Base-by-base conservation (phyloP, 2,797 vertebrate genomes). In the Euphonia xanthogaster region DNA sequence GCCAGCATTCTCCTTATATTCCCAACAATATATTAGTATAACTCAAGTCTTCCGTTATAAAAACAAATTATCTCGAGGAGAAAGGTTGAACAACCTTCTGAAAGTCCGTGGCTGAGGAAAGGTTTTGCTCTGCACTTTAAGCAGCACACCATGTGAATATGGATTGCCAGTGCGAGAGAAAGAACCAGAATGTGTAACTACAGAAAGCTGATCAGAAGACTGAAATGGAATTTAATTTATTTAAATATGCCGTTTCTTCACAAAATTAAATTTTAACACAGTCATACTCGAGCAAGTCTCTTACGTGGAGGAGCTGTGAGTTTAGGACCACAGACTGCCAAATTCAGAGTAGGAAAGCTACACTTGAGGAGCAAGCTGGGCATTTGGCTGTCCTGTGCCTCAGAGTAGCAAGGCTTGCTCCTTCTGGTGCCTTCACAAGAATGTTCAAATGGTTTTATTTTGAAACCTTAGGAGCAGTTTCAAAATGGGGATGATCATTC, bases 41-140 rank as follows among this genome's bases (percentile, higher is more conserved):
- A 53, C 25, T 84, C 42, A 80, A 68, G 28, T 68, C 21, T 86
- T 75, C n/a, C n/a, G 37, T 67, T 86, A 14, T 44, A 66, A 68
- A 54, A 37, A 6, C 39, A 63, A 63, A 44, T 57, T 60, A n/a
- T 12, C 22, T 78, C 4, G 33, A 47, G 73, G 45, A 40, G 61
- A 87, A 85, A 73, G 74, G 18, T 57, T 71, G 80, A 79, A 54
- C 53, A 86, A 83, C 75, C 42, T 83, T 83, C 39, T 60, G 11
- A 62, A 88, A 77, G 53, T 68, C 42, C 0, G 0, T 44, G 79
- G 37, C 40, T 45, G 71, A 65, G 74, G 55, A 76, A 74, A 68
- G 70, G 67, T 94, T 97, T 94, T 91, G 86, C 92, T 86, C 31
- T 74, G 68, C 51, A 33, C 70, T 93, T 93, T 76, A 54, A 44